phyloP scores from a whole-genome alignment of 1,140 invertebrate species.

The Gonioctena quinquepunctata region DNA sequence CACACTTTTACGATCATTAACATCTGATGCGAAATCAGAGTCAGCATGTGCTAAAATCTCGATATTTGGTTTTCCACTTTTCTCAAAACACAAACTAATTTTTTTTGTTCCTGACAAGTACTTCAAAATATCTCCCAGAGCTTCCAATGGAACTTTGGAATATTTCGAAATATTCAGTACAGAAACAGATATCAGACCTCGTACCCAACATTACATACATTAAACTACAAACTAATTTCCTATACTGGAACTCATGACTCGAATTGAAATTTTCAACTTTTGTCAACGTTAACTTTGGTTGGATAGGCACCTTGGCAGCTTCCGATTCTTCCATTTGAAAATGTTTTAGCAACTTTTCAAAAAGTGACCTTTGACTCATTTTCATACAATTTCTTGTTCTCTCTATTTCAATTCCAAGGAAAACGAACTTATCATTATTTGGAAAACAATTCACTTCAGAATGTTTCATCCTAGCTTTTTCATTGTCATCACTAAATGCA shows the following conservation, averaged over 20 bases:
- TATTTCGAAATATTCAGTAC: slow-evolving; percentile 8
- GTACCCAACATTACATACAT: slow-evolving; percentile 17
- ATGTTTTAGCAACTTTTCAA: neutral
- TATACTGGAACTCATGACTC: neutral
- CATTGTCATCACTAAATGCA: neutral
- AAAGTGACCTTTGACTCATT: neutral
- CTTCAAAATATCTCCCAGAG: neutral
- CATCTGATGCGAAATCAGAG: slow-evolving; percentile 27
- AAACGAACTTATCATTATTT: neutral
- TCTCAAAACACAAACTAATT: neutral
- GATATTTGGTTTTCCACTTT: neutral
- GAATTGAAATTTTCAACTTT: neutral
- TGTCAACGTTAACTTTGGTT: neutral
- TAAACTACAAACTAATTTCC: neutral
- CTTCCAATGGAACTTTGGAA: slow-evolving; percentile 20
- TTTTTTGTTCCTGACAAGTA: neutral
- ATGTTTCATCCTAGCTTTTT: neutral
- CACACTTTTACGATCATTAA: slow-evolving; percentile 24
- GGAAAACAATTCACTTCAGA: neutral
- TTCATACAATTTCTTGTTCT: neutral
- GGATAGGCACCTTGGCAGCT: neutral
- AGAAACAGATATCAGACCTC: slow-evolving; percentile 23
- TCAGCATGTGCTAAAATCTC: slow-evolving; percentile 6
- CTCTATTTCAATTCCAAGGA: neutral
- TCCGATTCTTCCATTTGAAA: neutral